Percentiles rank a stretch among this genome's conserved stretches.
These are phyloP conservation scores for Atherinomorus stipes DNA, from an alignment of 2,113 vertebrate genomes.

Conservation along the genomic window DNA sequence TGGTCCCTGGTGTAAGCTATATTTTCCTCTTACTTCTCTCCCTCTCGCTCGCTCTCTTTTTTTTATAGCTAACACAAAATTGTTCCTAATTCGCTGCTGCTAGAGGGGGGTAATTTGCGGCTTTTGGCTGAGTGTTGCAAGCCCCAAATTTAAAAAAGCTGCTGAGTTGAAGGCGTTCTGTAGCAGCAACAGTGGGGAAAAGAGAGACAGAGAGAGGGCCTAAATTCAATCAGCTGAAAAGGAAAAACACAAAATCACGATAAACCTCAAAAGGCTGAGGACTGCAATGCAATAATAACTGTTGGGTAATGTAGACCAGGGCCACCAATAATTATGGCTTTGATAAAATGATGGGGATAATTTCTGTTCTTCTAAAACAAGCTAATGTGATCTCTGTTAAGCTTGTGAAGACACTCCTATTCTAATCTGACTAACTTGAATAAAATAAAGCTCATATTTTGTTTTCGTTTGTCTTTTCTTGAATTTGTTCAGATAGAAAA, in stretches of 20 bases:
- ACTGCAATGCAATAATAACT: slow-evolving; percentile 54
- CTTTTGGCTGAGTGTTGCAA: slow-evolving; percentile 86
- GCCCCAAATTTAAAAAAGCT: slow-evolving; percentile 88
- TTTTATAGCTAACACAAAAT: slow-evolving; percentile 88
- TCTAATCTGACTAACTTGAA: slow-evolving; percentile 20
- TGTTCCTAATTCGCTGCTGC: slow-evolving; percentile 88
- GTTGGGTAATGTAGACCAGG: slow-evolving; percentile 50
- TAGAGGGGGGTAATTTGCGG: slow-evolving; percentile 88
- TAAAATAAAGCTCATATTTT: slow-evolving; percentile 31
- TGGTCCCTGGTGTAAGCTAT: slow-evolving; percentile 85
- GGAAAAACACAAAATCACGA: slow-evolving; percentile 66
- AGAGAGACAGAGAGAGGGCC: slow-evolving; percentile 35
- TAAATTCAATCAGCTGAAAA: slow-evolving; percentile 67
- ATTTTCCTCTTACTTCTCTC: slow-evolving; percentile 83
- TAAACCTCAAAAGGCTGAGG: slow-evolving; percentile 58
- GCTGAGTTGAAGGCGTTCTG: slow-evolving; percentile 80
- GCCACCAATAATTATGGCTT: slow-evolving; percentile 58
- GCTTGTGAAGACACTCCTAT: slow-evolving; percentile 31
- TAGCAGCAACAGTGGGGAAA: slow-evolving; percentile 59
- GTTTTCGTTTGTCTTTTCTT: slow-evolving; percentile 23
- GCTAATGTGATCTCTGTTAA: slow-evolving; percentile 32
- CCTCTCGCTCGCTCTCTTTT: slow-evolving; percentile 74
- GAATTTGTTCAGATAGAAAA: slow-evolving; percentile 6
- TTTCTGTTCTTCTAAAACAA: slow-evolving; percentile 43
- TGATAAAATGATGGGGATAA: slow-evolving; percentile 63